Percentiles rank a stretch among this genome's conserved stretches.
phyloP scores from a whole-genome alignment of 2,888 invertebrate genomes.

The Cordilura impudica region DNA sequence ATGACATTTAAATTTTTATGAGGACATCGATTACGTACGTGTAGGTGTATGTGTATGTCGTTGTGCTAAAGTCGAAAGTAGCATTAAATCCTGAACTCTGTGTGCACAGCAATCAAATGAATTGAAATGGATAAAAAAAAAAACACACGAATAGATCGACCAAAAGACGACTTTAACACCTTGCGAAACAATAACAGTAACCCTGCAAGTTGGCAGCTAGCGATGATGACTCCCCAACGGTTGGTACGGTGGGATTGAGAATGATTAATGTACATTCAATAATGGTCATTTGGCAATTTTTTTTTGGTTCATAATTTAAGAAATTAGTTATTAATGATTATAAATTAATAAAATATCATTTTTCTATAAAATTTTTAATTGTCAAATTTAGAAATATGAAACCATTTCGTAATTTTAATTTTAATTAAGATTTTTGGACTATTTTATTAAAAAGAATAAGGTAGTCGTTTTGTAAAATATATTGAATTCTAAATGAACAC shows the following conservation, averaged over 20 bases:
- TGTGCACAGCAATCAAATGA: slow-evolving; percentile 26
- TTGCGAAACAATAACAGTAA: background rate
- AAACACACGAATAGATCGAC: background rate
- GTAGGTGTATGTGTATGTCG: background rate
- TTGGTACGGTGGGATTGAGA: background rate
- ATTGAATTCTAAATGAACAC: too few relatives aligned
- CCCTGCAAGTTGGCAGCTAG: background rate
- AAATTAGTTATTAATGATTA: too few relatives aligned
- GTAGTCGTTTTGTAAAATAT: too few relatives aligned
- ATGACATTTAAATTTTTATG: background rate
- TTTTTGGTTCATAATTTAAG: too few relatives aligned
- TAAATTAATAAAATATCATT: too few relatives aligned
- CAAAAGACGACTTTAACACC: background rate
- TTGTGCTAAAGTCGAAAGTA: slow-evolving; percentile 3
- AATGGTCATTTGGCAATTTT: too few relatives aligned
- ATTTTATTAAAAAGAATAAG: too few relatives aligned
- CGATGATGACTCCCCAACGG: background rate
- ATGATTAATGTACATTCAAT: too few relatives aligned
- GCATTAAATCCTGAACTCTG: slow-evolving; percentile 26
- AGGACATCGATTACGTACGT: background rate
- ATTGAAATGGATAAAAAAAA: slow-evolving; percentile 24
- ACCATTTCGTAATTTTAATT: too few relatives aligned
- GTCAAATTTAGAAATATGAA: too few relatives aligned
- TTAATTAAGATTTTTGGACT: too few relatives aligned
- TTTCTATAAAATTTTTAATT: too few relatives aligned